Percentiles rank a stretch among this genome's conserved stretches.
Conservation (phyloP, 2,888 invertebrate genomes). For the Agrotis puta region DNA sequence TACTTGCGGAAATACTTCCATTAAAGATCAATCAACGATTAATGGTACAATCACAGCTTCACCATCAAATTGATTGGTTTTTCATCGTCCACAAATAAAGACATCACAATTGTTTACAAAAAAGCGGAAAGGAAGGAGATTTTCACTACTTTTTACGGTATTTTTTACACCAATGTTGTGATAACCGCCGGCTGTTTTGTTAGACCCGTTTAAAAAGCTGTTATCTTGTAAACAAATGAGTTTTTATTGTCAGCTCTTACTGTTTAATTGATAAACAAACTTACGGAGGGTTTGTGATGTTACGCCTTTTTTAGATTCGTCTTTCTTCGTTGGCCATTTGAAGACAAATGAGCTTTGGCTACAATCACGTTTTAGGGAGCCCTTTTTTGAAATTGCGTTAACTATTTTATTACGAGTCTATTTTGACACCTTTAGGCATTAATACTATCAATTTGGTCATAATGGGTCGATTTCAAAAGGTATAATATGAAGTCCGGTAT, state of each 20-base stretch:
- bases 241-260: constrained; percentile 50
- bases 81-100: constrained; percentile 60
- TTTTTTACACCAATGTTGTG: constrained; percentile 55
- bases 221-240: constrained; percentile 61
- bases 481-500: no score
- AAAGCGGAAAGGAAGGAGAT: constrained; percentile 44
- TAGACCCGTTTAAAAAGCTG: constrained; percentile 62
- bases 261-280: constrained; percentile 60
- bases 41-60: constrained; percentile 21
- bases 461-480: no score
- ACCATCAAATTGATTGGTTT: constrained; percentile 42
- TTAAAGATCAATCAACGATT: constrained; percentile 19
- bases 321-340: not conserved
- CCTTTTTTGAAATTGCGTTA: not conserved
- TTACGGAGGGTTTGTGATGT: constrained; percentile 1
- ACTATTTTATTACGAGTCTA: no score
- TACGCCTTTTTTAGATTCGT: constrained; percentile 18
- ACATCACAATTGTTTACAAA: constrained; percentile 59
- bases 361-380: not conserved
- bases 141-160: constrained; percentile 47
- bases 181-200: constrained; percentile 57
- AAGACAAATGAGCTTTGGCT: not conserved
- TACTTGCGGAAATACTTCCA: constrained; percentile 16
- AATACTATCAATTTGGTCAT: no score
- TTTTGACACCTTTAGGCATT: no score